Conservation (phyloP, 2,888 invertebrate species). For the Trissoscelio sp. region DNA sequence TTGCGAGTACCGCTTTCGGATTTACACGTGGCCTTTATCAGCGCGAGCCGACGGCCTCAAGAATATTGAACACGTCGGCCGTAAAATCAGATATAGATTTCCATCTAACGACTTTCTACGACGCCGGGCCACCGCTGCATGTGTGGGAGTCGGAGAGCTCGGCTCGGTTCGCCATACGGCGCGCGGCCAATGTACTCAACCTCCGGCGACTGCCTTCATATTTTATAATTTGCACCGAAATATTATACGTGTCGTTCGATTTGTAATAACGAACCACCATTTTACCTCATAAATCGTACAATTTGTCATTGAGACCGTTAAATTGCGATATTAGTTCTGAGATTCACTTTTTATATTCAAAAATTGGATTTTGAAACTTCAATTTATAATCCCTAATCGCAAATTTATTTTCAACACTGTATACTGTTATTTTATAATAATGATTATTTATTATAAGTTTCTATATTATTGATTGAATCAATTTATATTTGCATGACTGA, state of each 20-base stretch:
- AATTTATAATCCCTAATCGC: too few species aligned
- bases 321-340: background rate
- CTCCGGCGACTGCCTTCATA: constrained; percentile 38
- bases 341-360: background rate
- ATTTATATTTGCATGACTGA: too few species aligned
- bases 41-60: constrained; percentile 71
- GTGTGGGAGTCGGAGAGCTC: constrained; percentile 79
- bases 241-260: constrained; percentile 20
- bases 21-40: constrained; percentile 78
- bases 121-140: constrained; percentile 73
- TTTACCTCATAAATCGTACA: constrained; percentile 13
- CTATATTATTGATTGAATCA: too few species aligned
- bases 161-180: constrained; percentile 79
- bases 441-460: too few species aligned
- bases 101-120: constrained; percentile 83
- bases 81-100: constrained; percentile 83
- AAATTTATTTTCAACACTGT: too few species aligned
- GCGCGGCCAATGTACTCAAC: constrained; percentile 72
- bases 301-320: constrained; percentile 27
- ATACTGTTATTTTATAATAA: too few species aligned
- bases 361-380: too few species aligned
- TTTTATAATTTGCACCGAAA: constrained; percentile 38
- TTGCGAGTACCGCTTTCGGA: constrained; percentile 70
- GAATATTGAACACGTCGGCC: constrained; percentile 80
- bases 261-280: background rate